Evolutionary conservation across 1,140 invertebrate genomes (phyloP), one percentile per base, ranked within the genome.

Genomic region (Ectropis grisescens): DNA sequence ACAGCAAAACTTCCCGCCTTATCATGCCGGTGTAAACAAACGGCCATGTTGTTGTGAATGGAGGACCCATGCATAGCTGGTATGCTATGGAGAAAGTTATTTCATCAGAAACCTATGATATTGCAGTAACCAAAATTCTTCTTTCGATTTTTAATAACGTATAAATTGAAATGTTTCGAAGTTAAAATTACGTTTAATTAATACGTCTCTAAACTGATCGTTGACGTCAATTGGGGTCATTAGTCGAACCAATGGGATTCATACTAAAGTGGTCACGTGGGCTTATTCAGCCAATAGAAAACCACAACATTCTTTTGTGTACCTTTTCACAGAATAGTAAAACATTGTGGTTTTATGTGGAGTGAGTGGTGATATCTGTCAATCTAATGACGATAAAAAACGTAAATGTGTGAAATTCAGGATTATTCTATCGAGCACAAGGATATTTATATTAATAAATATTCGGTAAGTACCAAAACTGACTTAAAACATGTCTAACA

Each of bases 1-100:
- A 28, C 26, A 39, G 40, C 62, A 75, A 35, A 54, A 55, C 58
- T 76, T 78, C 68, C 66, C 75, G 78, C 71, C 62, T 74, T 66
- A 62, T 76, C 66, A 71, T 71, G 75, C 82, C 82, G 82, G 82
- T 82, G 79, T 82, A 83, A 83, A 83, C 79, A 82, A 82, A 82
- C 78, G 76, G 76, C 79, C 79, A 82, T 82, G 64, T 82, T 82
- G 76, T 74, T 64, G 57, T 65, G 61, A 69, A 58, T 58, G 46
- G 50, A 60, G 46, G 57, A 60, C 32, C 47, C 39, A 42, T 44
- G 47, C 46, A n/a, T n/a, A 51, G 45, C 36, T 25, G 51, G 61
- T 60, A 67, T 64, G 55, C 57, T n/a, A n/a, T 16, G 10, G 25
- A 5, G 47, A 57, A 54, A 66, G 47, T 56, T n/a, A 11, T 7